A percentile compares a stretch with the other conserved stretches of the same genome.
phyloP scores from a whole-genome alignment of 2,888 invertebrate genomes.

The Pristionchus mayeri region DNA sequence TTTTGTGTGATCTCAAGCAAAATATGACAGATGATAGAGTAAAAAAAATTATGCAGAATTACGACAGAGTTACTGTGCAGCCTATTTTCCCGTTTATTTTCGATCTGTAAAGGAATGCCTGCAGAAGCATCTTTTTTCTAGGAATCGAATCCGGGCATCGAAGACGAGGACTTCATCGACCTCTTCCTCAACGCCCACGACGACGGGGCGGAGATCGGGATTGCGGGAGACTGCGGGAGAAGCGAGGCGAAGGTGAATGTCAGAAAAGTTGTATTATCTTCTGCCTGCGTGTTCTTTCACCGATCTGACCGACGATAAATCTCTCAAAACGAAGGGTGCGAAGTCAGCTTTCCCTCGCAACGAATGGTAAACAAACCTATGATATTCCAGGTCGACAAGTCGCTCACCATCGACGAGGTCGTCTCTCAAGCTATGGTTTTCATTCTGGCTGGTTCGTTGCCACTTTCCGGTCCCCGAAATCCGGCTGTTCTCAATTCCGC shows the following conservation, averaged over 20 bases:
- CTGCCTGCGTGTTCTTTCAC: not conserved
- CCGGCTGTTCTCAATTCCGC: no score
- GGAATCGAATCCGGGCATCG: not conserved
- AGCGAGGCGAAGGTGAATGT: not conserved
- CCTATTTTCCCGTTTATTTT: no score
- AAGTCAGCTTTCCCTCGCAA: no score
- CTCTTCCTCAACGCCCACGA: slow-evolving; percentile 62
- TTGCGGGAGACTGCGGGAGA: not conserved
- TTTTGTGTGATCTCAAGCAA: no score
- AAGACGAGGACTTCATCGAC: slow-evolving; percentile 62
- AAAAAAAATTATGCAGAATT: no score
- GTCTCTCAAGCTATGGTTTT: not conserved
- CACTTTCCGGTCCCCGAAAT: no score
- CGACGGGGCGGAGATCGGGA: slow-evolving; percentile 50
- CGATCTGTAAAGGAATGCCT: no score
- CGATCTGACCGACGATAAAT: no score
- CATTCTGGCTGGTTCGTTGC: not conserved
- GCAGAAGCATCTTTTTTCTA: no score
- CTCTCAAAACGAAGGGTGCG: no score
- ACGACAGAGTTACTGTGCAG: no score
- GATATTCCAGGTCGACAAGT: not conserved
- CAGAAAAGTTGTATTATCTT: not conserved
- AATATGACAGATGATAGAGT: no score
- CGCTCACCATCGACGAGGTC: slow-evolving; percentile 14
- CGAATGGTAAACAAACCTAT: not conserved